Percentiles rank a stretch among this genome's conserved stretches.
Conservation (phyloP, 2,888 invertebrate species). For the Pediacus dermestoides region DNA sequence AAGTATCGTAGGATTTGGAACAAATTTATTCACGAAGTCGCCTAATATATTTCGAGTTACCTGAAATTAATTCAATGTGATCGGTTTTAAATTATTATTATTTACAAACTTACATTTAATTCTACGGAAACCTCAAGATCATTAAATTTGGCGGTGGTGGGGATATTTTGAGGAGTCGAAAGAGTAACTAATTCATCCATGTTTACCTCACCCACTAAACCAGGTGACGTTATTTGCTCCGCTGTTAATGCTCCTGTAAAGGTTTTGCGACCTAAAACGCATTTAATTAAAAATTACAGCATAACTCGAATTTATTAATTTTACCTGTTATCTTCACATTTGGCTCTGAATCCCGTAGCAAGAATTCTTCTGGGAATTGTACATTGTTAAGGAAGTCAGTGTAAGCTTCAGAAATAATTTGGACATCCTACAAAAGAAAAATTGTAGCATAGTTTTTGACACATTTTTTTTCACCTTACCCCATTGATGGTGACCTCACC, state of each 20-base stretch:
- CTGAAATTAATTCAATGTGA: conserved; percentile 43
- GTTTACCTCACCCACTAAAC: conserved; percentile 50
- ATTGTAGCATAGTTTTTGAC: conserved; percentile 41
- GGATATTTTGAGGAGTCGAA: conserved; percentile 47
- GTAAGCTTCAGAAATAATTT: conserved; percentile 36
- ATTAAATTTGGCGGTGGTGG: conserved; percentile 52
- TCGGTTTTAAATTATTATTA: conserved; percentile 3
- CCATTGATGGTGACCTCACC: conserved; percentile 49
- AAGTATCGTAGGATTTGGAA: conserved; percentile 51
- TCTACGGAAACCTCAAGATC: conserved; percentile 52
- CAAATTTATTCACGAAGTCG: conserved; percentile 44
- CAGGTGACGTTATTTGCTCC: conserved; percentile 42
- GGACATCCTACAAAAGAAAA: conserved; percentile 45
- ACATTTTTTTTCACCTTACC: conserved; percentile 45
- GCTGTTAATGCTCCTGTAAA: conserved; percentile 49
- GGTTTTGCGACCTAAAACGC: conserved; percentile 47
- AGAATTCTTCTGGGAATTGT: conserved; percentile 54
- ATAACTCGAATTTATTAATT: conserved; percentile 4
- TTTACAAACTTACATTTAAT: conserved; percentile 47
- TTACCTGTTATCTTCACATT: too few relatives aligned
- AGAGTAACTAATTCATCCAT: conserved; percentile 52
- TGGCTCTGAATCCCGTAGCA: conserved; percentile 46
- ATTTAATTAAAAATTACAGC: background rate
- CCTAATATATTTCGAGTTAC: conserved; percentile 53
- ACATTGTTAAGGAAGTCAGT: conserved; percentile 50